Evolutionary conservation across 1,140 invertebrate species (phyloP).

Genomic region (Elysia chlorotica): DNA sequence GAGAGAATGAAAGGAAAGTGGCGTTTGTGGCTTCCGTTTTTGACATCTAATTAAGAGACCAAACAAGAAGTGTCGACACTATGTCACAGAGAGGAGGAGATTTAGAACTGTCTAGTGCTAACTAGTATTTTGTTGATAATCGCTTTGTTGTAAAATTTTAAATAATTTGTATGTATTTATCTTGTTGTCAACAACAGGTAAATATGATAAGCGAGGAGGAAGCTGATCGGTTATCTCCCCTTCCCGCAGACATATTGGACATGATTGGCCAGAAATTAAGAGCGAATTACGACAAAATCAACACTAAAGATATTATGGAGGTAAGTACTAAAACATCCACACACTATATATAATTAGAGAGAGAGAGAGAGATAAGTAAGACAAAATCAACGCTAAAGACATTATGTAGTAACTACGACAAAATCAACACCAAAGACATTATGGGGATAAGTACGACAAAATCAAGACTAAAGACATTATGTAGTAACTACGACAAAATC

Average conservation of each 20-base stretch:
- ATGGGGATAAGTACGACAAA: not conserved
- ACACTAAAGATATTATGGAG: conserved; percentile 30
- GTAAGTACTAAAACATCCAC: conserved; percentile 32
- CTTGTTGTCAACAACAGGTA: not conserved
- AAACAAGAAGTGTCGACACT: not conserved
- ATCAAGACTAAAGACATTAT: not conserved
- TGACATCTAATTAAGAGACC: not conserved
- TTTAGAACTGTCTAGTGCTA: too few species aligned
- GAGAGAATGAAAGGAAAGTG: too few species aligned
- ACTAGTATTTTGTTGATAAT: not conserved
- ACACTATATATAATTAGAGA: not conserved
- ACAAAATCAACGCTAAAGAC: not conserved
- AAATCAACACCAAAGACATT: not conserved
- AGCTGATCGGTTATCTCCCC: not conserved
- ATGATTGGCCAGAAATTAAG: conserved; percentile 36
- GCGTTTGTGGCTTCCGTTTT: too few species aligned
- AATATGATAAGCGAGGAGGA: conserved; percentile 12
- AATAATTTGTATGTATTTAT: not conserved
- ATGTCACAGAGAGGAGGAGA: not conserved
- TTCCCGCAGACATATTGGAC: conserved; percentile 45
- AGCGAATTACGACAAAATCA: conserved; percentile 39
- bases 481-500: not conserved
- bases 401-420: not conserved
- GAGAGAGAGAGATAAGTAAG: not conserved
- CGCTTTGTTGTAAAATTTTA: not conserved